Base-by-base conservation (phyloP, 2,113 vertebrate genomes). In the Chelonoidis abingdonii region DNA sequence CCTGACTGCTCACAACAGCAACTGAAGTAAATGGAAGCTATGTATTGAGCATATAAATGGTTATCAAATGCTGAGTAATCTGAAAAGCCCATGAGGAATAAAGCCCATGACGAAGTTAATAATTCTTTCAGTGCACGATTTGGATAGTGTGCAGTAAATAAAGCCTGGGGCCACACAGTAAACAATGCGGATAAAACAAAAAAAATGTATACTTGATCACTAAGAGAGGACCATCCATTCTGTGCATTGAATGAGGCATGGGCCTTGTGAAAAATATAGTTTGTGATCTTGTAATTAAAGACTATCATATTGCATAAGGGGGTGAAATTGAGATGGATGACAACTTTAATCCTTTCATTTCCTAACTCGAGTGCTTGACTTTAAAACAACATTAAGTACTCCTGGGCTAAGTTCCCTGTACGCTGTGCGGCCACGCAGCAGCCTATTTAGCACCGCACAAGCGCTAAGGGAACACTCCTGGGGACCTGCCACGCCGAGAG, bases 271-370 rank as follows among this genome's bases (percentile, higher is more conserved):
- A 47, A 95, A 88, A 91, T 86, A 31, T 4, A 9, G 13, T 81
- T n/a, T 86, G 84, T 11, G 62, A 35, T 78, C 62, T 52, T 79
- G 88, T 91, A 75, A 80, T 84, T 80, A n/a, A 90, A 89, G 53
- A 54, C 19, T 95, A 54, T 72, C 88, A 38, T 41, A 83, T 78
- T 7, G 9, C 16, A 49, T 75, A 10, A 44, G 79, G 83, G 83
- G 91, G 80, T 88, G 88, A 62, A 38, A 90, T 89, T 84, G 84
- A 59, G 62, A 62, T 57, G 41, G 56, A 62, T 83, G 92, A 75
- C 57, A 87, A 29, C 59, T 95, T 95, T 92, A 56, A 94, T 95
- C 53, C 2, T 95, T 90, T 88, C 25, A 84, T 80, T 69, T 92
- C 72, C 41, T 53, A 92, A 79, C 49, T 53, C 56, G 53, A 24